Evolutionary conservation across 2,797 vertebrate genomes (phyloP).

Genomic region (Danio jaintianensis): DNA sequence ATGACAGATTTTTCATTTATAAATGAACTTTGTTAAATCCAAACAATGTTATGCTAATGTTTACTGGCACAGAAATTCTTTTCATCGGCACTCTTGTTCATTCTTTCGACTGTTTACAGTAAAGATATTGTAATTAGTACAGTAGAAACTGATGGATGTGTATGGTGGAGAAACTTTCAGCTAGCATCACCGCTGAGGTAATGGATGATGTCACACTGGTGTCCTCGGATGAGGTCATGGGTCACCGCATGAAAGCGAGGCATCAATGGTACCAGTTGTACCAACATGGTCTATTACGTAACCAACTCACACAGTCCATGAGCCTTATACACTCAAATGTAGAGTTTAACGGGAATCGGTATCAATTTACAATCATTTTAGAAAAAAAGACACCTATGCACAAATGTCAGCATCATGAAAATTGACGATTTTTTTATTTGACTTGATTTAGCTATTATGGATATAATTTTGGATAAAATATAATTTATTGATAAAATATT

Average conservation of each 20-base stretch:
- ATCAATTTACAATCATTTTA: background rate
- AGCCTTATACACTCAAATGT: background rate
- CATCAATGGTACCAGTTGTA: constrained; percentile 22
- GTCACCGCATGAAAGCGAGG: background rate
- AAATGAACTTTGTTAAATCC: background rate
- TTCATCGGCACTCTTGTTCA: background rate
- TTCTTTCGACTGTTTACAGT: constrained; percentile 13
- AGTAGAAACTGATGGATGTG: background rate
- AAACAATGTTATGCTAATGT: background rate
- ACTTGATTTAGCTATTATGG: too few relatives aligned
- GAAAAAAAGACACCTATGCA: background rate
- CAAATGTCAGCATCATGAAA: background rate
- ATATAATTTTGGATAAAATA: too few relatives aligned
- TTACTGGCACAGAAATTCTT: background rate
- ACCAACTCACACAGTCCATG: background rate
- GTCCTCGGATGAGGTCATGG: constrained; percentile 4
- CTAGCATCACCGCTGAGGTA: constrained; percentile 1
- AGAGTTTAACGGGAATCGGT: background rate
- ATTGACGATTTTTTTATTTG: too few relatives aligned
- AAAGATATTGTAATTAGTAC: background rate
- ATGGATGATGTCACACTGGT: constrained; percentile 5
- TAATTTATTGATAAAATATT: too few relatives aligned
- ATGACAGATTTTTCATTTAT: background rate
- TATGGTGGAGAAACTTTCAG: background rate
- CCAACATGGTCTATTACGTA: background rate